phyloP scores from a whole-genome alignment of 2,888 invertebrate species.

The Melinaea marsaeus region DNA sequence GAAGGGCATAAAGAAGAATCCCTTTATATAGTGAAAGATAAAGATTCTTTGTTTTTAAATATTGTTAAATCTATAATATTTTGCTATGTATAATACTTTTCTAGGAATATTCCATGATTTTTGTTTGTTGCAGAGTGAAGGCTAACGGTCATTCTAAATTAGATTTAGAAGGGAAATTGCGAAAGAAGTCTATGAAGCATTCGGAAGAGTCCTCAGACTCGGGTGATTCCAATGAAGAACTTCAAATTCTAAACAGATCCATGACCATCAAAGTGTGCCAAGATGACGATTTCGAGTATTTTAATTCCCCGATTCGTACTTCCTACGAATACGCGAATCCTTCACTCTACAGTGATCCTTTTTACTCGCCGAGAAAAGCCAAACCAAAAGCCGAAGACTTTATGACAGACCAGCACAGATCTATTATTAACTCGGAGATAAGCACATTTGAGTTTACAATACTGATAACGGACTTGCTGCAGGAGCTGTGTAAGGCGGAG shows the following conservation, averaged over 20 bases:
- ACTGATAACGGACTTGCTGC: conserved; percentile 76
- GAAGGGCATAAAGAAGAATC: no score
- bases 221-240: conserved; percentile 69
- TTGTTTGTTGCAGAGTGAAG: conserved; percentile 44
- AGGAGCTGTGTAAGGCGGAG: conserved; percentile 74
- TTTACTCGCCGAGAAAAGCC: conserved; percentile 53
- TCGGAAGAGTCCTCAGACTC: conserved; percentile 65
- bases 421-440: conserved; percentile 73
- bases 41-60: no score
- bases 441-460: conserved; percentile 77
- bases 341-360: conserved; percentile 53
- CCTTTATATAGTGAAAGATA: no score
- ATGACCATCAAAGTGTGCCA: conserved; percentile 76
- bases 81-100: neutral
- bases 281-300: conserved; percentile 80
- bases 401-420: conserved; percentile 70
- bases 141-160: conserved; percentile 42
- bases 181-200: conserved; percentile 43
- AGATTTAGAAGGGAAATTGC: conserved; percentile 46
- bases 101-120: neutral
- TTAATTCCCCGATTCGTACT: conserved; percentile 67
- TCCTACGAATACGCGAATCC: conserved; percentile 59
- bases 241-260: conserved; percentile 70
- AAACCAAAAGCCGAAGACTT: conserved; percentile 75
- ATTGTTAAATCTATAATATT: no score